phyloP scores from a whole-genome alignment of 2,113 vertebrate genomes.

The Neogale vison region DNA sequence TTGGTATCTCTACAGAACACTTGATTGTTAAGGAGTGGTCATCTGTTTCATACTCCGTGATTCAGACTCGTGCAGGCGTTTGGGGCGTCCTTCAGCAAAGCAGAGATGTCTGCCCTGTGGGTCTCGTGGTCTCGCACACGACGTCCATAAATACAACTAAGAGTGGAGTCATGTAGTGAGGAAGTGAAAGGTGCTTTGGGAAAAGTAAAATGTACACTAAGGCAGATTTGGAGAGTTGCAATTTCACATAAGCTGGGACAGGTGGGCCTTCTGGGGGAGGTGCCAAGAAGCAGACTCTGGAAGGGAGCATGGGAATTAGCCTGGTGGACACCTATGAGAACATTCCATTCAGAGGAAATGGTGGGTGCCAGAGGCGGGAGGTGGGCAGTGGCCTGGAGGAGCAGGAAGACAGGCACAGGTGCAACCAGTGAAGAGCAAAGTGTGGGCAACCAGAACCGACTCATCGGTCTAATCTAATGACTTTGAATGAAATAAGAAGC shows the following conservation, averaged over 20 bases:
- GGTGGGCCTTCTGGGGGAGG: background rate
- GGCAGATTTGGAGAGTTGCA: no score
- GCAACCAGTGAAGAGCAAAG: rapidly evolving
- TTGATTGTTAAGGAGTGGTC: background rate
- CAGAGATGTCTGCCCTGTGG: background rate
- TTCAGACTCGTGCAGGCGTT: background rate
- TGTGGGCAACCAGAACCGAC: background rate
- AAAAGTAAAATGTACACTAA: background rate
- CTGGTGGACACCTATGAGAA: background rate
- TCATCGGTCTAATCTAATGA: background rate
- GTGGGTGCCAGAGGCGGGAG: background rate
- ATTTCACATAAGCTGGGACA: background rate
- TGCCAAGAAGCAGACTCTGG: background rate
- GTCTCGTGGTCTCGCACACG: background rate
- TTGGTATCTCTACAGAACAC: background rate
- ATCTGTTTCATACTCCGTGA: background rate
- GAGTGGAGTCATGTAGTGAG: background rate
- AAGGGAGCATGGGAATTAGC: background rate
- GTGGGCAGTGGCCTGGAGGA: rapidly evolving
- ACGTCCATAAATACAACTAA: no score
- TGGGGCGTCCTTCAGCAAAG: background rate
- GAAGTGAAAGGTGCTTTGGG: background rate
- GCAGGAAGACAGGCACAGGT: rapidly evolving
- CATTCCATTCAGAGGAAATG: no score
- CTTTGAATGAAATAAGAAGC: background rate